Evolutionary conservation across 2,113 vertebrate genomes (phyloP), one percentile per base, ranked within the genome.

Genomic region (Gila orcuttii): DNA sequence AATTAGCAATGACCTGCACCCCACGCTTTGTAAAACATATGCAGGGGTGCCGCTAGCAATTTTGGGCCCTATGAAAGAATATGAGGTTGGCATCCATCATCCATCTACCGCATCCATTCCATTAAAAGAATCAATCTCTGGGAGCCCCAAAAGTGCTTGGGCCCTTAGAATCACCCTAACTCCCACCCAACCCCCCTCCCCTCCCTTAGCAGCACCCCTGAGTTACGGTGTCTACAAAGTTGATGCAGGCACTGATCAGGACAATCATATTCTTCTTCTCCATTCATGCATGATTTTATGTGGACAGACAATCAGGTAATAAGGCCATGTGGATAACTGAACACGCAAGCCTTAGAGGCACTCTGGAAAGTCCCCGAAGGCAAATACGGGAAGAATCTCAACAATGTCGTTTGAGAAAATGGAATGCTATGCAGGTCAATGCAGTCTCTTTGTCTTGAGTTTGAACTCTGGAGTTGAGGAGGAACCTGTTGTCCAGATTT

Each of bases 321-420:
- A 57, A 68, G 42, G 21, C 59, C 69, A 17, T 75, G 83, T 45
- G 25, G 39, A 59, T 25, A 66, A 39, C 74, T 52, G 57, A 81
- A 66, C 59, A 69, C 25, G 31, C 10, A 42, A 39, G 21, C 64
- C 33, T 47, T 64, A 23, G 36, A 69, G 21, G 25, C 39, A 62
- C 17, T 39, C 52, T 88, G 87, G 84, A 90, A 88, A 90, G 55
- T 88, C 87, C 86, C 77, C 42, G 25, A 23, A 68, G 60, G 52
- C 28, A 87, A 86, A 85, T 71, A 83, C 66, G 19, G 71, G 15
- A 85, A 84, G 87, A 90, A 89, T 93, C 52, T 88, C 69, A 86
- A 42, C 82, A 75, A 87, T 68, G 71, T 80, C 15, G 28, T 76
- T 85, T 85, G 57, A 62, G 77, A 75, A 89, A 84, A 82, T 78